These are phyloP conservation scores for Musca domestica DNA, from an alignment of 1,140 invertebrate species.

Conservation along the genomic window DNA sequence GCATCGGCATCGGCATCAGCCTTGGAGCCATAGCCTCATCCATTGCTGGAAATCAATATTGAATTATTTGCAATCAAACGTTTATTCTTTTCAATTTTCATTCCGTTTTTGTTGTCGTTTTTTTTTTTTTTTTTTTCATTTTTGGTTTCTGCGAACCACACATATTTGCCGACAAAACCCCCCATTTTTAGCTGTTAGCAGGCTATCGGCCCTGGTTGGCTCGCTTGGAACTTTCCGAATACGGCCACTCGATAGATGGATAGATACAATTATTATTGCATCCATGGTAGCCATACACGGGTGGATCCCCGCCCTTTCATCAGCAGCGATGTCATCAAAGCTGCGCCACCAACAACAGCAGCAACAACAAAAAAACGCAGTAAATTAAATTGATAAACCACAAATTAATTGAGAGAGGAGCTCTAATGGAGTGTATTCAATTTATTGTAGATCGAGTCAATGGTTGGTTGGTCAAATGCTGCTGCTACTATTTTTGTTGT, in stretches of 20 bases:
- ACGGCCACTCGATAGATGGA: too few relatives aligned
- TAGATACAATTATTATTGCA: too few relatives aligned
- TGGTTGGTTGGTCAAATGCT: neutral
- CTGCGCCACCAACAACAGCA: neutral
- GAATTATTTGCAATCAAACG: conserved; percentile 21
- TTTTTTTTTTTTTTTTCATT: neutral
- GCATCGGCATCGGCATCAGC: too few relatives aligned
- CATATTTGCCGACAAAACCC: neutral
- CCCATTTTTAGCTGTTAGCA: too few relatives aligned
- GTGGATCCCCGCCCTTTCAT: too few relatives aligned
- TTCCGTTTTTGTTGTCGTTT: neutral
- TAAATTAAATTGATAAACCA: conserved; percentile 23
- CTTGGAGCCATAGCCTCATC: neutral
- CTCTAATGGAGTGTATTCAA: conserved; percentile 20
- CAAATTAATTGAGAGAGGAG: conserved; percentile 18
- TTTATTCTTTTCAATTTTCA: conserved; percentile 10
- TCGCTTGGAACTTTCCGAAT: too few relatives aligned
- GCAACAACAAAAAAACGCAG: neutral
- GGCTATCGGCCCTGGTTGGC: too few relatives aligned
- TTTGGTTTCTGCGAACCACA: neutral
- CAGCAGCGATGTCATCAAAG: too few relatives aligned
- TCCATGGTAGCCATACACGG: too few relatives aligned
- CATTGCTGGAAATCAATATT: conserved; percentile 20
- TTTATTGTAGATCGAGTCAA: conserved; percentile 16
- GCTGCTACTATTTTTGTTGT: neutral